phyloP scores from a whole-genome alignment of 2,888 invertebrate genomes.

The Orchesellides sinensis region DNA sequence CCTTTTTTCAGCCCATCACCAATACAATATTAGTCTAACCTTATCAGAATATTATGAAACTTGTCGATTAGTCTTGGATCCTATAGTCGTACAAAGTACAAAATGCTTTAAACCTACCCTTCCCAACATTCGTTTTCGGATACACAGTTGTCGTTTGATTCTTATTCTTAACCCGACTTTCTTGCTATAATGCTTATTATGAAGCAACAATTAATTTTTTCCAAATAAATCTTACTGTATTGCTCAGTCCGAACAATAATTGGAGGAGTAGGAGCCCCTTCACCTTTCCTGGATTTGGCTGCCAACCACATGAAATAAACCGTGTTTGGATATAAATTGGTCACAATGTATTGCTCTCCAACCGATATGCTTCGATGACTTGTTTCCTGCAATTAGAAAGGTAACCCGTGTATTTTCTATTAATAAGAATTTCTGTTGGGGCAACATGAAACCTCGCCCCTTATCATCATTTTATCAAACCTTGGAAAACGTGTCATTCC shows the following conservation, averaged over 20 bases:
- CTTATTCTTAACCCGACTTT: too few species aligned
- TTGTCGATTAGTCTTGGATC: too few species aligned
- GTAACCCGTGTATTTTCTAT: neutral
- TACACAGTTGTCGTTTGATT: neutral
- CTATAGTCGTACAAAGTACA: too few species aligned
- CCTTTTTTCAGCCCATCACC: too few species aligned
- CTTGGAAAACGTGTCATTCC: constrained; percentile 97
- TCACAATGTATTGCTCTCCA: constrained; percentile 90
- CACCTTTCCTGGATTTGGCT: constrained; percentile 94
- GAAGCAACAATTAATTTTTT: too few species aligned
- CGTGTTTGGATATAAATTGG: constrained; percentile 95
- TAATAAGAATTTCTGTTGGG: neutral
- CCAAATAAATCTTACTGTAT: constrained; percentile 88
- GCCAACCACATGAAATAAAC: constrained; percentile 98
- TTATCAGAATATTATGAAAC: too few species aligned
- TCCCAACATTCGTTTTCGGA: neutral
- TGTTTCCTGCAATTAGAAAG: constrained; percentile 80
- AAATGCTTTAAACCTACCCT: neutral
- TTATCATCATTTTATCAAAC: constrained; percentile 75
- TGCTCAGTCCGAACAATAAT: constrained; percentile 96
- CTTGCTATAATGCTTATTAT: too few species aligned
- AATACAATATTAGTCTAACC: too few species aligned
- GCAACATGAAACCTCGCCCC: neutral
- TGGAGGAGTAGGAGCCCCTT: constrained; percentile 96
- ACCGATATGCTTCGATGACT: constrained; percentile 90